Percentiles rank a stretch among this genome's conserved stretches.
phyloP scores from a whole-genome alignment of 2,888 invertebrate genomes.

The Cantharis flavilabris region DNA sequence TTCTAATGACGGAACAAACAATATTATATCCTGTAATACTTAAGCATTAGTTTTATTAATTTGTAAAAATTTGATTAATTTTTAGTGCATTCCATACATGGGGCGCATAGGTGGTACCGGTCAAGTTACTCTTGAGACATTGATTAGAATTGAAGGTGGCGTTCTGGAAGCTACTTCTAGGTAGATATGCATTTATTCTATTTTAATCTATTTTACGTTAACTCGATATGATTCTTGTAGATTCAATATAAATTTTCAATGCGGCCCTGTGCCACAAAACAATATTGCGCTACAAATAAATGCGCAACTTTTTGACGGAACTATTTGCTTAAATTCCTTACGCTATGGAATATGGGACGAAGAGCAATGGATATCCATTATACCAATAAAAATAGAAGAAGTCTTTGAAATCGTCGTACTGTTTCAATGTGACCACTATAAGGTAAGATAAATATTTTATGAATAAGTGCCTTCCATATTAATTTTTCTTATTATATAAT shows the following conservation, averaged over 20 bases:
- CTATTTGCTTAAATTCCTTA: constrained; percentile 63
- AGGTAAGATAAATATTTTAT: constrained; percentile 28
- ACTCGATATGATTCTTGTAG: constrained; percentile 49
- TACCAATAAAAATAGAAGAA: constrained; percentile 67
- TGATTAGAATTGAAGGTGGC: constrained; percentile 72
- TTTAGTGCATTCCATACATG: constrained; percentile 71
- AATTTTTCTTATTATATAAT: background rate
- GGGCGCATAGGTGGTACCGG: constrained; percentile 68
- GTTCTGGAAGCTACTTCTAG: constrained; percentile 64
- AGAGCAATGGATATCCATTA: constrained; percentile 61
- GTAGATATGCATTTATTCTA: constrained; percentile 46
- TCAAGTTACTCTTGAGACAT: constrained; percentile 66
- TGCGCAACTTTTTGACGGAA: constrained; percentile 60
- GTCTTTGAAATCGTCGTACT: constrained; percentile 73
- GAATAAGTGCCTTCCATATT: too few species aligned
- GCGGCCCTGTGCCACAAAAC: constrained; percentile 74
- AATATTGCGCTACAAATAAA: constrained; percentile 79
- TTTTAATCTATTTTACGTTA: background rate
- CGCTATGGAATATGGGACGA: constrained; percentile 62
- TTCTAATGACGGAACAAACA: constrained; percentile 3
- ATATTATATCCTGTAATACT: constrained; percentile 13
- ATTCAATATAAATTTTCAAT: constrained; percentile 77
- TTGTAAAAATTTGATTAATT: constrained; percentile 10
- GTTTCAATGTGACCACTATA: constrained; percentile 59
- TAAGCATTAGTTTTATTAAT: background rate